Percentiles rank a stretch among this genome's conserved stretches.
These are phyloP conservation scores for Heteromormyrus szaboi DNA, from an alignment of 2,797 vertebrate species.

Conservation along the genomic window DNA sequence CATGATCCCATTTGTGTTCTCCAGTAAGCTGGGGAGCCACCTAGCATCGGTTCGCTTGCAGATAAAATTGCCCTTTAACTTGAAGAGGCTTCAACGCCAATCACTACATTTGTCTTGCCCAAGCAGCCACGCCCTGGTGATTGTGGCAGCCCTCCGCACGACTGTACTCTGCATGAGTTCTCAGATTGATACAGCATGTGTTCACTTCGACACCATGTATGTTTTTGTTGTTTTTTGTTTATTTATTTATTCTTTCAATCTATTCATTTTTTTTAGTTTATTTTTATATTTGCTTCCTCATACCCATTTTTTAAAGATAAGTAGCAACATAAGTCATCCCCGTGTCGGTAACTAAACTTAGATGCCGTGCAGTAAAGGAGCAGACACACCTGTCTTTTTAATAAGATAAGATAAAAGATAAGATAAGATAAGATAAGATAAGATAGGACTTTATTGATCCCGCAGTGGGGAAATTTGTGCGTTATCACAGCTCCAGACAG, in stretches of 20 bases:
- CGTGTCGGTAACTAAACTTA: neutral
- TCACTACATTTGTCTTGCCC: slow-evolving; percentile 34
- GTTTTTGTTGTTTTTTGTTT: neutral
- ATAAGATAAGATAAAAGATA: too few relatives aligned
- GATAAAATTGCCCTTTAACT: neutral
- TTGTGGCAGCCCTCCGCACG: neutral
- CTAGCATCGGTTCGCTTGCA: neutral
- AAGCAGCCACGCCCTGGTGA: slow-evolving; percentile 28
- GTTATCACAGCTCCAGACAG: too few relatives aligned
- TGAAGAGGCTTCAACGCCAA: neutral
- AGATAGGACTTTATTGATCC: too few relatives aligned
- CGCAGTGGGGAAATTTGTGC: too few relatives aligned
- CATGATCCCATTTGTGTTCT: neutral
- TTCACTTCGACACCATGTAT: neutral
- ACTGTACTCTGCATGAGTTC: neutral
- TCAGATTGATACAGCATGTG: neutral
- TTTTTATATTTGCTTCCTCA: neutral
- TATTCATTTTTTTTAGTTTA: neutral
- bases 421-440: too few relatives aligned
- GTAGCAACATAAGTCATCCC: neutral
- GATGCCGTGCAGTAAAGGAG: neutral
- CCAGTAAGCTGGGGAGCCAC: neutral
- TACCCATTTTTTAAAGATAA: neutral
- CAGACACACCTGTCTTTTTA: neutral
- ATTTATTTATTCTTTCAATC: neutral